Evolutionary conservation across 2,113 vertebrate species (phyloP).

Genomic region (Mystacornis crossleyi): DNA sequence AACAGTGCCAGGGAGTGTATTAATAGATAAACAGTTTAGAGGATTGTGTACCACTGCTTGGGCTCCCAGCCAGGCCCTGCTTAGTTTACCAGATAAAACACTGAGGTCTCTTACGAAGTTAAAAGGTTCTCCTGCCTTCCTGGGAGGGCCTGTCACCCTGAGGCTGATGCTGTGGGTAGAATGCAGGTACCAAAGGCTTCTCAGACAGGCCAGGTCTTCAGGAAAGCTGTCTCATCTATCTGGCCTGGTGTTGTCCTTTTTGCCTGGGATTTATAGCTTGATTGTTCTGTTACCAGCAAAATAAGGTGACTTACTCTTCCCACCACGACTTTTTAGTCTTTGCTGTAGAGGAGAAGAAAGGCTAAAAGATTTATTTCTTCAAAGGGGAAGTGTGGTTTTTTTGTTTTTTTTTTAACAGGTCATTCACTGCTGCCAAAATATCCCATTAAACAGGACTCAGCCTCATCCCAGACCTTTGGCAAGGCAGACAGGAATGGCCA

Average conservation of each 20-base stretch:
- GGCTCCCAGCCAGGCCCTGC: background rate
- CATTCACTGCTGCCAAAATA: background rate
- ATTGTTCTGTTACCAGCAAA: background rate
- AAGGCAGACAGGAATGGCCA: background rate
- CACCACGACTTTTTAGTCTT: background rate
- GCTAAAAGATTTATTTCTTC: background rate
- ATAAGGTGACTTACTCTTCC: background rate
- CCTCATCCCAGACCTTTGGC: background rate
- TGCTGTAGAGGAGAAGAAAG: background rate
- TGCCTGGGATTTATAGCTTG: background rate
- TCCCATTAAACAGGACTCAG: background rate
- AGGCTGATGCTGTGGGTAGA: background rate
- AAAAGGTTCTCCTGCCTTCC: background rate
- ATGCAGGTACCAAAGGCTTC: background rate
- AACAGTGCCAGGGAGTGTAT: background rate
- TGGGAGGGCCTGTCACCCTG: background rate
- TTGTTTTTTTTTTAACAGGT: background rate
- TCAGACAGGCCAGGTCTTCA: background rate
- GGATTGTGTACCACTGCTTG: background rate
- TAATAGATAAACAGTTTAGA: slow-evolving; percentile 41
- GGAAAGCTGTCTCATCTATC: background rate
- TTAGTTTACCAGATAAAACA: background rate
- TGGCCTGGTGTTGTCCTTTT: background rate
- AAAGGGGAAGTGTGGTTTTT: background rate
- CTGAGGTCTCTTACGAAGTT: background rate